A percentile compares a stretch with the other conserved stretches of the same genome.
Conservation (phyloP, 1,140 invertebrate genomes). For the Drosophila sturtevanti region DNA sequence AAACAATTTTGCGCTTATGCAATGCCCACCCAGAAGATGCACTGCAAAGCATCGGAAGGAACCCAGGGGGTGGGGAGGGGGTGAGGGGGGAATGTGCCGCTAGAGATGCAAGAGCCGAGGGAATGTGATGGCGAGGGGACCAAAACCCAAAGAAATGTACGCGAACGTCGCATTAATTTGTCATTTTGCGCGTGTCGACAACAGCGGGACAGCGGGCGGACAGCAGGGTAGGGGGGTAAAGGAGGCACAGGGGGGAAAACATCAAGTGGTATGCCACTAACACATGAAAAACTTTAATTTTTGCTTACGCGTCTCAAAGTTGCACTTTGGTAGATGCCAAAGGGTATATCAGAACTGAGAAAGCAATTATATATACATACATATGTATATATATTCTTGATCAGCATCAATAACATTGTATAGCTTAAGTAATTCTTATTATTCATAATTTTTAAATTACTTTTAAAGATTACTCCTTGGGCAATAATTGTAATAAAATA, state of each 20-base stretch:
- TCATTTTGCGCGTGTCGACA: constrained; percentile 70
- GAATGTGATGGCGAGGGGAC: neutral
- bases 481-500: too few species aligned
- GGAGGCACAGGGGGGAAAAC: constrained; percentile 22
- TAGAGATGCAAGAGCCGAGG: neutral
- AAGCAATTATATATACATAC: too few species aligned
- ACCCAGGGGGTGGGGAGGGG: constrained; percentile 7
- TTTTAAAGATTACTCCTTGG: too few species aligned
- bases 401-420: too few species aligned
- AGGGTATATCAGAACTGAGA: too few species aligned
- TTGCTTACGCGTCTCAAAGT: constrained; percentile 55
- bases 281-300: constrained; percentile 59
- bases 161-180: constrained; percentile 66
- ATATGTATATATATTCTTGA: too few species aligned
- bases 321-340: constrained; percentile 56
- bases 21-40: constrained; percentile 58
- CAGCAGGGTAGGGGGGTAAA: neutral
- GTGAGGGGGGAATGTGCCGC: neutral
- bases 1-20: constrained; percentile 64
- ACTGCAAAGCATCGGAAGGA: constrained; percentile 19
- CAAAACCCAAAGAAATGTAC: neutral
- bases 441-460: too few species aligned
- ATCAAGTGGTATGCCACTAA: constrained; percentile 64
- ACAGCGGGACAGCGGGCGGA: constrained; percentile 1
- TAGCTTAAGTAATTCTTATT: too few species aligned